These are phyloP conservation scores for Platypus cylindrus DNA, from an alignment of 2,888 invertebrate genomes.

Conservation along the genomic window DNA sequence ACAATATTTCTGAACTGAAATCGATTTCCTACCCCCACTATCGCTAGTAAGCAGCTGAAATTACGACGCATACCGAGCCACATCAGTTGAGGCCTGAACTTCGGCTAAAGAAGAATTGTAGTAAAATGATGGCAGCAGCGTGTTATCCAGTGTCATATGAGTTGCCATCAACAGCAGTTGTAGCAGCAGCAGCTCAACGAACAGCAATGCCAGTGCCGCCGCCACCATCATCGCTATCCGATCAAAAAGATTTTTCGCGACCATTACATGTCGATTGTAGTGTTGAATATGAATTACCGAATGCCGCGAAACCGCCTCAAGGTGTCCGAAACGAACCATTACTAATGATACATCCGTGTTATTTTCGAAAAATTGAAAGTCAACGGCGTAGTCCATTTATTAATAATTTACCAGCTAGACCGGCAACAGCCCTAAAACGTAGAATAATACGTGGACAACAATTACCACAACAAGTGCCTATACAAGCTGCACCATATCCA, in stretches of 20 bases:
- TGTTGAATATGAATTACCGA: conserved; percentile 83
- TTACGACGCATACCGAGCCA: too few species aligned
- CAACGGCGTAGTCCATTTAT: conserved; percentile 72
- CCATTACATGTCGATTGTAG: conserved; percentile 84
- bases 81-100: conserved; percentile 31
- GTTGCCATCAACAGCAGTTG: conserved; percentile 26
- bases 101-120: conserved; percentile 26
- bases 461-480: conserved; percentile 30
- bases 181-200: conserved; percentile 30
- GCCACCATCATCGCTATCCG: too few species aligned
- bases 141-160: conserved; percentile 30
- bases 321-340: conserved; percentile 72
- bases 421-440: conserved; percentile 20
- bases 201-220: conserved; percentile 30
- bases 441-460: conserved; percentile 23
- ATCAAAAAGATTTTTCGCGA: conserved; percentile 70
- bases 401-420: conserved; percentile 57
- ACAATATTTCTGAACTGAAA: too few species aligned
- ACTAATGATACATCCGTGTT: conserved; percentile 82
- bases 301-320: conserved; percentile 77
- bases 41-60: conserved; percentile 11
- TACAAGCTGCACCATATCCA: conserved; percentile 29
- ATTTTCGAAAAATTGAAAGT: conserved; percentile 76
- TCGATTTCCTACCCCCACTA: conserved; percentile 39
- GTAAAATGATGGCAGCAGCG: conserved; percentile 31